Conservation (phyloP, 2,888 invertebrate species). For the Erynnis tages region DNA sequence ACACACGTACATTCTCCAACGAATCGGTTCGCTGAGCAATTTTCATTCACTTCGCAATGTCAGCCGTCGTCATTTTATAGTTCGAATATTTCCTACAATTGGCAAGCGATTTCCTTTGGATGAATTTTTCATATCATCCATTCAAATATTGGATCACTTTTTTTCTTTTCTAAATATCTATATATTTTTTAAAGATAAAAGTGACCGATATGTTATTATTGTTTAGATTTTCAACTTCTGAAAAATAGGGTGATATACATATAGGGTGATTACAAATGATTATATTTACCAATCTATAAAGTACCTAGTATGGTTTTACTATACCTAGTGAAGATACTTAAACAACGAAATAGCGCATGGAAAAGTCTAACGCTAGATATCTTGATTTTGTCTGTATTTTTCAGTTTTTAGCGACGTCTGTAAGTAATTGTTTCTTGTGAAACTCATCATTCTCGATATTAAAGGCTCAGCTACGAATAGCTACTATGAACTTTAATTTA, state of each 20-base stretch:
- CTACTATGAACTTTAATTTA: conserved; percentile 15
- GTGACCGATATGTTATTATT: too few species aligned
- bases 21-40: conserved; percentile 31
- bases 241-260: too few species aligned
- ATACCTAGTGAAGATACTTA: too few species aligned
- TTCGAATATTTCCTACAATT: conserved; percentile 14
- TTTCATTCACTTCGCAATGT: conserved; percentile 27
- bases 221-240: too few species aligned
- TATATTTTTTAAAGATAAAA: too few species aligned
- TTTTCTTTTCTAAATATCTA: too few species aligned
- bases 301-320: too few species aligned
- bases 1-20: conserved; percentile 2
- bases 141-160: neutral
- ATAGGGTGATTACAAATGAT: too few species aligned
- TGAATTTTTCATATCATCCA: neutral
- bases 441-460: conserved; percentile 1
- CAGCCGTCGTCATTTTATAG: conserved; percentile 19
- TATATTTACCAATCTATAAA: too few species aligned
- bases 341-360: neutral
- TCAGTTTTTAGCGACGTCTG: neutral
- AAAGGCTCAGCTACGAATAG: conserved; percentile 7
- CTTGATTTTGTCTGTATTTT: neutral
- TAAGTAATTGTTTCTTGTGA: neutral
- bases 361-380: neutral
- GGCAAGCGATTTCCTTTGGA: neutral